Evolutionary conservation across 2,888 invertebrate species (phyloP).

Genomic region (Chloroclysta siterata): DNA sequence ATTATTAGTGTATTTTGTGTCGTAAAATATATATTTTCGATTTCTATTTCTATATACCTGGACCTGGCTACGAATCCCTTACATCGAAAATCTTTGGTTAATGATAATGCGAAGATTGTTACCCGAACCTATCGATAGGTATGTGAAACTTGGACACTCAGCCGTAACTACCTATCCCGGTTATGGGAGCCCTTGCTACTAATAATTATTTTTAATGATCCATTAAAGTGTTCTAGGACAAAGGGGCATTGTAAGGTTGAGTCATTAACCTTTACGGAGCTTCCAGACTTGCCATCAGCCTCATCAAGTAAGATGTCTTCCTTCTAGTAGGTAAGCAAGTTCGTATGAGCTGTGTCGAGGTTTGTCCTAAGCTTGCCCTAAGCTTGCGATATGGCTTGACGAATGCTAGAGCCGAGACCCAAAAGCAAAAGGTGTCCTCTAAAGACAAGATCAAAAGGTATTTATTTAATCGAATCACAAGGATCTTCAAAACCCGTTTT

Average conservation of each 20-base stretch:
- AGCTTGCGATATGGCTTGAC: too few relatives aligned
- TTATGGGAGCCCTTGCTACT: slow-evolving; percentile 21
- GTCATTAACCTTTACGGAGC: slow-evolving; percentile 37
- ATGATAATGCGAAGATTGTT: background rate
- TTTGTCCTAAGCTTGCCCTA: too few relatives aligned
- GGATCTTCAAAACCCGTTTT: too few relatives aligned
- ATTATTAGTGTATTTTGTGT: too few relatives aligned
- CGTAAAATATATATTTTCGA: too few relatives aligned
- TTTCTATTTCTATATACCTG: too few relatives aligned
- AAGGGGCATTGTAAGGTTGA: slow-evolving; percentile 41
- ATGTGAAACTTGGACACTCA: slow-evolving; percentile 6
- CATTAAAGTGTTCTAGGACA: slow-evolving; percentile 40
- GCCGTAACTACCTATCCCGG: background rate
- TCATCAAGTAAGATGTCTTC: background rate
- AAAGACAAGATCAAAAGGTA: too few relatives aligned
- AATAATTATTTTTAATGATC: slow-evolving; percentile 41
- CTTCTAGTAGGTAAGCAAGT: too few relatives aligned
- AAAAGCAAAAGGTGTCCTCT: too few relatives aligned
- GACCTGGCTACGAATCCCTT: background rate
- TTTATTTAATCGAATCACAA: too few relatives aligned
- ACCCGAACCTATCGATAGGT: slow-evolving; percentile 7
- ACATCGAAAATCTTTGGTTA: background rate
- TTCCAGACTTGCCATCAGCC: slow-evolving; percentile 9
- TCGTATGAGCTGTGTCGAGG: too few relatives aligned
- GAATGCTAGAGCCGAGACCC: too few relatives aligned